phyloP scores from a whole-genome alignment of 2,888 invertebrate genomes.

The Diachrysia chrysitis region DNA sequence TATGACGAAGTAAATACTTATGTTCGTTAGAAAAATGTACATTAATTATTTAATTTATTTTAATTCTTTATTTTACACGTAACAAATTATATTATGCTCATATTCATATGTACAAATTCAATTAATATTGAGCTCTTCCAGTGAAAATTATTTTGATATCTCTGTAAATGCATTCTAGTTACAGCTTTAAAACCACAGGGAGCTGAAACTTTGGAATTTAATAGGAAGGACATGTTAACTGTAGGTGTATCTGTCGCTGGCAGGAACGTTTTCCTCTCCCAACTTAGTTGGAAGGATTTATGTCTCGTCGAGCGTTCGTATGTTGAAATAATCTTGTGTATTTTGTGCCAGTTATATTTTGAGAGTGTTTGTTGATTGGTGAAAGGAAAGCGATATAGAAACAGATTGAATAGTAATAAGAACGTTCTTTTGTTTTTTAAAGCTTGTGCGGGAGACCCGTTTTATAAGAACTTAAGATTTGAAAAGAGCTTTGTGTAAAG shows the following conservation, averaged over 20 bases:
- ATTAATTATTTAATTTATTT: too few species aligned
- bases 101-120: too few species aligned
- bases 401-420: neutral
- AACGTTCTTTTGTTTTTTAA: too few species aligned
- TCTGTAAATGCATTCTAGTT: neutral
- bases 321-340: neutral
- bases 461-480: too few species aligned
- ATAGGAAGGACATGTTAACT: constrained; percentile 2
- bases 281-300: constrained; percentile 15
- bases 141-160: neutral
- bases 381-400: neutral
- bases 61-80: too few species aligned
- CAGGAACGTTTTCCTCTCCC: constrained; percentile 25
- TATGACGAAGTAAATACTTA: too few species aligned
- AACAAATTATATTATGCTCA: too few species aligned
- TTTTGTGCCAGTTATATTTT: neutral
- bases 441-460: too few species aligned
- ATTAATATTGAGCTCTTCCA: too few species aligned
- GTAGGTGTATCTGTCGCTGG: constrained; percentile 34
- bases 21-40: too few species aligned
- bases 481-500: too few species aligned
- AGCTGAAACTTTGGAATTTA: constrained; percentile 18
- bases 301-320: constrained; percentile 8
- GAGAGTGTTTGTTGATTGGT: neutral
- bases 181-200: neutral